Percentiles rank a stretch among this genome's conserved stretches.
phyloP scores from a whole-genome alignment of 2,888 invertebrate species.

The Pristionchus arcanus region DNA sequence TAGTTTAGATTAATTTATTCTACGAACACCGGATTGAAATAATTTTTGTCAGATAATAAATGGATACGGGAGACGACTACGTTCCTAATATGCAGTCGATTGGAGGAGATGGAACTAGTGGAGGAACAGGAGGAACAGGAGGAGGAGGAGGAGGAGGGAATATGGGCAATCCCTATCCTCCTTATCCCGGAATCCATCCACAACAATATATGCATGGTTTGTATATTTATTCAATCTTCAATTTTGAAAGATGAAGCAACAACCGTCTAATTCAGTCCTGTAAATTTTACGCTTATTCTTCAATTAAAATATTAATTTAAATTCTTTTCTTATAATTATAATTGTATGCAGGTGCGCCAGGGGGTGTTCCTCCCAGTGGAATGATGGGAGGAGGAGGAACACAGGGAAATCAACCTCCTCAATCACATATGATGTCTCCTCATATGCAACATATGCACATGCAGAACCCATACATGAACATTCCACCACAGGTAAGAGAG shows the following conservation, averaged over 20 bases:
- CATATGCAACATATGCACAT: conserved; percentile 54
- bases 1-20: too few species aligned
- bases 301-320: not conserved
- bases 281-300: not conserved
- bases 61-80: conserved; percentile 45
- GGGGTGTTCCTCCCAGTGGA: not conserved
- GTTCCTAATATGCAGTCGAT: conserved; percentile 51
- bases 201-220: conserved; percentile 35
- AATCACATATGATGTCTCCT: conserved; percentile 26
- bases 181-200: not conserved
- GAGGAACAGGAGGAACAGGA: not conserved
- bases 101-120: not conserved
- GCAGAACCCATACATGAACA: conserved; percentile 53
- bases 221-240: not conserved
- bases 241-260: not conserved
- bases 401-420: not conserved
- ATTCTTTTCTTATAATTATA: not conserved
- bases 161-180: not conserved
- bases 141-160: conserved; percentile 3
- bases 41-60: not conserved
- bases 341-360: not conserved
- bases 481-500: conserved; percentile 21
- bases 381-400: conserved; percentile 21
- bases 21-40: not conserved
- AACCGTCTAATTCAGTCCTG: too few species aligned